A percentile compares a stretch with the other conserved stretches of the same genome.
Conservation (phyloP, 2,113 vertebrate genomes). For the Saimiri boliviensis region DNA sequence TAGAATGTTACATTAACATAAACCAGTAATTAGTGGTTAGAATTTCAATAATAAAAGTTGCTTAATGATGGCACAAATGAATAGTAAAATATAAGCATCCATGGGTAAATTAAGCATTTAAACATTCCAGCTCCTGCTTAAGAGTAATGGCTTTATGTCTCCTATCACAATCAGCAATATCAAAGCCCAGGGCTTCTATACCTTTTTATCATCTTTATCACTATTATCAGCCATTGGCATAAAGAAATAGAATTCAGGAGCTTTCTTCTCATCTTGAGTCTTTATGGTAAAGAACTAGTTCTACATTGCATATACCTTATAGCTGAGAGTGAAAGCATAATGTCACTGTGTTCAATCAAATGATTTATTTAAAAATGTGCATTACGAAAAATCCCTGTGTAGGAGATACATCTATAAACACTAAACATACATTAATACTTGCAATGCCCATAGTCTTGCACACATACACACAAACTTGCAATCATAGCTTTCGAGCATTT, state of each 20-base stretch:
- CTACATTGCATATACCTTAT: not conserved
- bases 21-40: not conserved
- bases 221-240: not conserved
- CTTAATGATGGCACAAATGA: not conserved
- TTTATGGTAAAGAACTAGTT: not conserved
- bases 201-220: not conserved
- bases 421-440: not conserved
- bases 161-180: not conserved
- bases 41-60: not conserved
- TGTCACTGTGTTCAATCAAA: not conserved
- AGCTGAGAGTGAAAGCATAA: not conserved
- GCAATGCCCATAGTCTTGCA: not conserved
- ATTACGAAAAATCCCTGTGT: not conserved
- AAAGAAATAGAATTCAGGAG: not conserved
- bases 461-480: not conserved
- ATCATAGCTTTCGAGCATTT: not conserved
- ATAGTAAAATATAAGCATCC: not conserved
- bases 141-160: not conserved
- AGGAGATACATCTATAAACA: not conserved
- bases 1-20: not conserved
- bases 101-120: not conserved
- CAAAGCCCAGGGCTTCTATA: not conserved
- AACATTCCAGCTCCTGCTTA: not conserved
- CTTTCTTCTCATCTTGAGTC: not conserved
- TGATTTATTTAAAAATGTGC: not conserved